Conservation (phyloP, 2,888 invertebrate genomes). For the Orthosia gothica region DNA sequence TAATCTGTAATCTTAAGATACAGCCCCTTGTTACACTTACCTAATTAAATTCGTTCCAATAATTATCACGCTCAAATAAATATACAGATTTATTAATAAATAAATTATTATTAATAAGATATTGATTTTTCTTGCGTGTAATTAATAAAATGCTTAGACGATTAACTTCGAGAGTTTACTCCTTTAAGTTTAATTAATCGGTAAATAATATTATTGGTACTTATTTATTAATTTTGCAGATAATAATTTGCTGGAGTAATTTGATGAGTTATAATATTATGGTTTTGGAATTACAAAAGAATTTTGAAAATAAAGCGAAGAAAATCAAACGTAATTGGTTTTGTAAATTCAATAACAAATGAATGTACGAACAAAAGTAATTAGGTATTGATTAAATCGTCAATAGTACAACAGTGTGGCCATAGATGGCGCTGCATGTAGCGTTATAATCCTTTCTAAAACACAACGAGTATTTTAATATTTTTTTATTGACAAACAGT, state of each 20-base stretch:
- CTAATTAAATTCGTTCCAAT: slow-evolving; percentile 36
- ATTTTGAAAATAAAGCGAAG: background rate
- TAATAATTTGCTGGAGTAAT: background rate
- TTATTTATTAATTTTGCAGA: background rate
- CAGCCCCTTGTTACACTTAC: slow-evolving; percentile 15
- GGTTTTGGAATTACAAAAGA: background rate
- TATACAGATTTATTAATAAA: background rate
- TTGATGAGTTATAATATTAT: background rate
- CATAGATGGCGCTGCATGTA: slow-evolving; percentile 50
- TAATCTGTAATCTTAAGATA: slow-evolving; percentile 13
- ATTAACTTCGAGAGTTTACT: slow-evolving; percentile 16
- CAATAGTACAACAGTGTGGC: background rate
- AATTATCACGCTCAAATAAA: slow-evolving; percentile 26
- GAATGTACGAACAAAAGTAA: background rate
- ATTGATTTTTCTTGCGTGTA: slow-evolving; percentile 10
- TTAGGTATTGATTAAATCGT: slow-evolving; percentile 1
- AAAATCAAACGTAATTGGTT: background rate
- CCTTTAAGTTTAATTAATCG: slow-evolving; percentile 25
- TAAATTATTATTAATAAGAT: slow-evolving; percentile 19
- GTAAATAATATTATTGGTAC: background rate
- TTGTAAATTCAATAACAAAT: background rate
- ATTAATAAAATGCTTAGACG: slow-evolving; percentile 26
- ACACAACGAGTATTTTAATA: too few species aligned
- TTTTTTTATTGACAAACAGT: too few species aligned
- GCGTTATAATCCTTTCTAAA: background rate